phyloP scores from a whole-genome alignment of 1,140 invertebrate genomes.

The Euschistus heros region DNA sequence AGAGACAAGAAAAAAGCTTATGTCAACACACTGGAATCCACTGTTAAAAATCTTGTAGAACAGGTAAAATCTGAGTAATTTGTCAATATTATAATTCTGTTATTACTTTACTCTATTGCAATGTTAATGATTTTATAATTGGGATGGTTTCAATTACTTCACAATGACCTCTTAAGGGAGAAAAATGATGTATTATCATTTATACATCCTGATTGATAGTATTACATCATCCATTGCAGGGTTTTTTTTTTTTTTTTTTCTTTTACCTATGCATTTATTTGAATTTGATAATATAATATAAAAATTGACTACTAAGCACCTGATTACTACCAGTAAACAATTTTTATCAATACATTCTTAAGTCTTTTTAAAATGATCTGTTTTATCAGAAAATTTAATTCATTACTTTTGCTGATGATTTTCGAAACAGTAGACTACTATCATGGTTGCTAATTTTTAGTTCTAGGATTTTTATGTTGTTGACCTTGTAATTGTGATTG shows the following conservation, averaged over 20 bases:
- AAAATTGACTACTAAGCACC: not conserved
- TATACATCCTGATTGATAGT: not conserved
- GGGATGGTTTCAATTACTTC: not conserved
- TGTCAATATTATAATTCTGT: no score
- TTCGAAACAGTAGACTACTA: no score
- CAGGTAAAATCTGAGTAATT: conserved; percentile 28
- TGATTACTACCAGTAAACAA: not conserved
- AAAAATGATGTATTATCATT: not conserved
- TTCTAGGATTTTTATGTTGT: no score
- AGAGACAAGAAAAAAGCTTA: conserved; percentile 91
- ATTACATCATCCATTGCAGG: not conserved
- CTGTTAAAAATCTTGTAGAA: conserved; percentile 50
- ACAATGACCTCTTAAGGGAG: not conserved
- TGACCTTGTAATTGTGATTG: no score
- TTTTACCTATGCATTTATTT: not conserved
- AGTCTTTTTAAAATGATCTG: no score
- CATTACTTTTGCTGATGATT: no score
- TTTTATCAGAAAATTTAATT: no score
- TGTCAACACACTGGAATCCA: conserved; percentile 75
- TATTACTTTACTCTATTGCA: no score
- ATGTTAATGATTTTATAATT: no score
- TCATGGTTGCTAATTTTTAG: no score
- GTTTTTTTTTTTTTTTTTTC: not conserved
- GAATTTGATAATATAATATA: not conserved
- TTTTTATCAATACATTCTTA: no score